These are phyloP conservation scores for Tiliacea citrago DNA, from an alignment of 2,888 invertebrate species.

Conservation along the genomic window DNA sequence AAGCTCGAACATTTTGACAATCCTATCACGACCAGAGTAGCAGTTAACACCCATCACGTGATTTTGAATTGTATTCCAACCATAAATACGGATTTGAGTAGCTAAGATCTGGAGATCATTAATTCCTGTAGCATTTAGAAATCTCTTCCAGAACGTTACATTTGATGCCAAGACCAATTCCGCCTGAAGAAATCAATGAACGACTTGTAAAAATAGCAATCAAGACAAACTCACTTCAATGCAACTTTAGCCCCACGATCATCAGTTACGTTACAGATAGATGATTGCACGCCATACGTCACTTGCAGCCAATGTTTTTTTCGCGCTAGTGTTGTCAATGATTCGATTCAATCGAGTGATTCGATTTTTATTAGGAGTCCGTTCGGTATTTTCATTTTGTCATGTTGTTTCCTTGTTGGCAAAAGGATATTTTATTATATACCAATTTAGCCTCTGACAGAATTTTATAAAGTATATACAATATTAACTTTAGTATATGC, in stretches of 20 bases:
- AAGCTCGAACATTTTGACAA: too few species aligned
- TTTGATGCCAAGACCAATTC: background rate
- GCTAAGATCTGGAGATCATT: too few species aligned
- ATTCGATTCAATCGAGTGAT: background rate
- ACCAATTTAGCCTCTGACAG: too few species aligned
- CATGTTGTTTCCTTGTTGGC: background rate
- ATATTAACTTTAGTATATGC: too few species aligned
- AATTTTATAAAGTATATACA: too few species aligned
- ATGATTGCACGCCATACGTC: conserved; percentile 64
- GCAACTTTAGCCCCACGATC: conserved; percentile 44
- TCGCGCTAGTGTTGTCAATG: conserved; percentile 43
- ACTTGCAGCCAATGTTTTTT: conserved; percentile 43
- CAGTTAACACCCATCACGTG: too few species aligned
- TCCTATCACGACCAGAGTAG: too few species aligned
- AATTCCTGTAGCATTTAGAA: too few species aligned
- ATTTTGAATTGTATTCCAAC: too few species aligned
- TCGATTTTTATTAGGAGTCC: background rate
- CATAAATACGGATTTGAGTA: too few species aligned
- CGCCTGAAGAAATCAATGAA: conserved; percentile 9
- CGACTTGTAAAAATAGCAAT: conserved; percentile 7
- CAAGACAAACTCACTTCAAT: conserved; percentile 28
- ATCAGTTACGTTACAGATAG: conserved; percentile 47
- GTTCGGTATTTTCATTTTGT: background rate
- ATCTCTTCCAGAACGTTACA: background rate
- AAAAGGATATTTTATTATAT: background rate